Percentiles rank a stretch among this genome's conserved stretches.
Conservation (phyloP, 35 echinoderm and acorn worm genomes). For the Patiria miniata region DNA sequence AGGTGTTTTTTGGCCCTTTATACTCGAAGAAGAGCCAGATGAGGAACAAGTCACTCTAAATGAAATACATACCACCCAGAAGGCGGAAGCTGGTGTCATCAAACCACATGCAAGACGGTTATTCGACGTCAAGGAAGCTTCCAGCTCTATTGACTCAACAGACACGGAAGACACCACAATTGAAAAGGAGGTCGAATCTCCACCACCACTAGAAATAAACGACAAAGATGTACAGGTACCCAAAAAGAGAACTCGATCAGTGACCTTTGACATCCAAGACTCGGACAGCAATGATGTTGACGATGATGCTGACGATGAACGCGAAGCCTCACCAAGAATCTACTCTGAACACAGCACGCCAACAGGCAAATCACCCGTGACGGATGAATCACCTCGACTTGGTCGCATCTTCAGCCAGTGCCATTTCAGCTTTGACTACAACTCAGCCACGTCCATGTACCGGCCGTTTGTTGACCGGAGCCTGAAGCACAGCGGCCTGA, state of each 20-base stretch:
- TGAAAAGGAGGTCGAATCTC: constrained; percentile 21
- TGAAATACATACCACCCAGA: background rate
- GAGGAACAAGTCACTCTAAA: constrained; percentile 20
- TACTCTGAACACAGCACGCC: constrained; percentile 55
- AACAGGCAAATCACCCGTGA: constrained; percentile 14
- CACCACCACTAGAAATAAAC: background rate
- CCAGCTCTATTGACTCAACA: constrained; percentile 28
- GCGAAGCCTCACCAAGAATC: background rate
- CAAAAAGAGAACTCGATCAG: constrained; percentile 30
- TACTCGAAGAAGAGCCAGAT: constrained; percentile 18
- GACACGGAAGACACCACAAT: constrained; percentile 29
- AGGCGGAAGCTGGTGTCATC: background rate
- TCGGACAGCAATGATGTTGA: background rate
- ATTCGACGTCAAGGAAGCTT: constrained; percentile 11
- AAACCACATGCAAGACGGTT: constrained; percentile 18
- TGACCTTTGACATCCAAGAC: constrained; percentile 46
- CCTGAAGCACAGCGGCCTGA: constrained; percentile 79
- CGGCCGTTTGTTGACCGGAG: constrained; percentile 90
- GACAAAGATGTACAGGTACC: background rate
- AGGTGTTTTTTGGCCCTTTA: constrained; percentile 64
- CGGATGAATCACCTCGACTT: constrained; percentile 58
- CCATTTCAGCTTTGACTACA: constrained; percentile 95
- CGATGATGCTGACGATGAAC: background rate
- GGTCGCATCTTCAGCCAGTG: constrained; percentile 81
- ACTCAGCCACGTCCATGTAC: constrained; percentile 80